These are phyloP conservation scores for Coremacera marginata DNA, from an alignment of 2,888 invertebrate genomes.

Conservation along the genomic window DNA sequence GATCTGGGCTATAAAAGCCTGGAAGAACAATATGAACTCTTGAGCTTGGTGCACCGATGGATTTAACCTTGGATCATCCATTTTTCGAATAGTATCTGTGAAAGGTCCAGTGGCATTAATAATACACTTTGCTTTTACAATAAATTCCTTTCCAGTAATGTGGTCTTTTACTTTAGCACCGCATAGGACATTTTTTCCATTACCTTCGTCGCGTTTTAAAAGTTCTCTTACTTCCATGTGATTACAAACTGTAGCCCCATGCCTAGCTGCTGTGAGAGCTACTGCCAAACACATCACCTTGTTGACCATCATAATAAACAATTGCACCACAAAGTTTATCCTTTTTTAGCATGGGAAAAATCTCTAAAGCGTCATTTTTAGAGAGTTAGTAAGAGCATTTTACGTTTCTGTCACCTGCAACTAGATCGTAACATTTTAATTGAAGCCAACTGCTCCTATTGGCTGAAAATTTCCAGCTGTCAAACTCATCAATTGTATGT, in stretches of 20 bases:
- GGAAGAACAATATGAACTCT: slow-evolving; percentile 98
- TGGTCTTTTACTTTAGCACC: slow-evolving; percentile 87
- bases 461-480: too few species aligned
- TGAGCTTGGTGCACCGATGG: slow-evolving; percentile 95
- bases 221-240: slow-evolving; percentile 87
- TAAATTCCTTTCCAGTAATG: slow-evolving; percentile 86
- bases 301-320: slow-evolving; percentile 99
- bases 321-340: slow-evolving; percentile 96
- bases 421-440: slow-evolving; percentile 99
- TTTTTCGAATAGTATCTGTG: slow-evolving; percentile 91
- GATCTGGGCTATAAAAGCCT: slow-evolving; percentile 96
- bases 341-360: slow-evolving; percentile 97
- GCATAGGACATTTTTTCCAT: slow-evolving; percentile 70
- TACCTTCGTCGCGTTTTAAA: slow-evolving; percentile 73
- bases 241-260: slow-evolving; percentile 95
- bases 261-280: slow-evolving; percentile 93
- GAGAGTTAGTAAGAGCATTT: slow-evolving; percentile 95
- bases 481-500: too few species aligned
- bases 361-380: slow-evolving; percentile 92
- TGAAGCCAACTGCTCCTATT: too few species aligned
- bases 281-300: slow-evolving; percentile 98
- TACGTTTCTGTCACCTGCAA: slow-evolving; percentile 94
- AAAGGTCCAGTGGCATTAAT: slow-evolving; percentile 99
- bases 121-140: slow-evolving; percentile 90
- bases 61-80: slow-evolving; percentile 88